Base-by-base conservation (phyloP, 2,113 vertebrate genomes). In the Notarius lentiginosus region DNA sequence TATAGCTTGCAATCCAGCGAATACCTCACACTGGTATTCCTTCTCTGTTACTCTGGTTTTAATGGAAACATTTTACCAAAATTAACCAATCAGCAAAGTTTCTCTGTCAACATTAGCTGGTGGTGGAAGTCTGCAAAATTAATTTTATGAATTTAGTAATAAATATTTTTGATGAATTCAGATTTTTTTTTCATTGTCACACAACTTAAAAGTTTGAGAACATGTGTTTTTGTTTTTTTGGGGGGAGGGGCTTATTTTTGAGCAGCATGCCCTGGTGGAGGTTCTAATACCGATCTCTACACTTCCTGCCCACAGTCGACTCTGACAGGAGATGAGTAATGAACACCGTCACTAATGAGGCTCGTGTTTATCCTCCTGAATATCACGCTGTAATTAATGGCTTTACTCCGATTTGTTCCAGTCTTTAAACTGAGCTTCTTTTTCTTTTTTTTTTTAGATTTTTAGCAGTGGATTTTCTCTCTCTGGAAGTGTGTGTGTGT, bases 331-430 rank as follows among this genome's bases (percentile, higher is more conserved):
- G 72, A 41, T 53, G 49, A 53, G 75, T 55, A 55, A 77, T 56
- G 24, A 79, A 55, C 14, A 55, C n/a, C 2, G n/a, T 55, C 14
- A 24, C 51, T 55, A 55, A 55, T 51, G 73, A 53, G 53, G 73
- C 49, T 75, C 4, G 0, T 55, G 76, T 55, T 55, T 55, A 27
- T 56, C 53, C 7, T 55, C 24, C 51, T 79, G 49, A 55, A 77
- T 77, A 53, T 77, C 75, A 77, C 22, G 12, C 76, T 56, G 76
- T 79, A 56, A 56, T 79, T 79, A 55, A 79, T 7, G n/a, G 76
- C 76, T 79, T 56, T 79, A 27, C 76, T 79, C 76, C 30, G 76
- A 79, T 79, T 79, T 55, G 51, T 56, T 79, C 6, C 15, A 14
- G 51, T 79, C n/a, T 56, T 56, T 79, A 79, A 56, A 79, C 24